A percentile compares a stretch with the other conserved stretches of the same genome.
Conservation (phyloP, 2,888 invertebrate genomes). For the Boloria euphrosyne region DNA sequence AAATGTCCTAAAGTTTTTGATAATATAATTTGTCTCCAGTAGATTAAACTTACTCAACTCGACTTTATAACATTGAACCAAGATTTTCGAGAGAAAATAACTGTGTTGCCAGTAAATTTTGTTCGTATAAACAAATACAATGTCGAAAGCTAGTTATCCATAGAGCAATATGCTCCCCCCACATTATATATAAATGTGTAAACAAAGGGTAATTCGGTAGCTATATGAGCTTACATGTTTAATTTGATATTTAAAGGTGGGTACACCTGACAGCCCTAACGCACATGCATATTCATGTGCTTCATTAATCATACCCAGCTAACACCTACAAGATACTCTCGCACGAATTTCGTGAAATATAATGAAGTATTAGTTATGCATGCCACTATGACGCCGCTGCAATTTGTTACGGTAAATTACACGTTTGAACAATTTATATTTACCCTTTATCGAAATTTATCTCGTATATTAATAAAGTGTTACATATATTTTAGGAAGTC, state of each 20-base stretch:
- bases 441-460: slow-evolving; percentile 14
- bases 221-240: slow-evolving; percentile 58
- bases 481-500: slow-evolving; percentile 31
- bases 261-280: slow-evolving; percentile 68
- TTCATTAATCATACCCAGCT: slow-evolving; percentile 72
- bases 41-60: slow-evolving; percentile 2
- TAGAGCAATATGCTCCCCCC: slow-evolving; percentile 6
- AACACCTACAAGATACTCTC: slow-evolving; percentile 48
- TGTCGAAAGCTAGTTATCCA: neutral
- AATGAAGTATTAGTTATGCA: slow-evolving; percentile 57
- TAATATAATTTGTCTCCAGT: neutral
- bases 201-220: slow-evolving; percentile 32
- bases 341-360: slow-evolving; percentile 44
- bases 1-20: neutral
- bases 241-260: slow-evolving; percentile 77
- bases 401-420: slow-evolving; percentile 47
- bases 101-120: neutral
- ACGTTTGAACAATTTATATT: slow-evolving; percentile 24
- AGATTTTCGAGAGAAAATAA: neutral
- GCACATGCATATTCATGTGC: slow-evolving; percentile 78
- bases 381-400: slow-evolving; percentile 44
- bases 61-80: neutral
- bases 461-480: slow-evolving; percentile 1
- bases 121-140: slow-evolving; percentile 7
- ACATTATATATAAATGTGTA: slow-evolving; percentile 16